phyloP scores from a whole-genome alignment of 2,113 vertebrate genomes.

The Thymallus thymallus region DNA sequence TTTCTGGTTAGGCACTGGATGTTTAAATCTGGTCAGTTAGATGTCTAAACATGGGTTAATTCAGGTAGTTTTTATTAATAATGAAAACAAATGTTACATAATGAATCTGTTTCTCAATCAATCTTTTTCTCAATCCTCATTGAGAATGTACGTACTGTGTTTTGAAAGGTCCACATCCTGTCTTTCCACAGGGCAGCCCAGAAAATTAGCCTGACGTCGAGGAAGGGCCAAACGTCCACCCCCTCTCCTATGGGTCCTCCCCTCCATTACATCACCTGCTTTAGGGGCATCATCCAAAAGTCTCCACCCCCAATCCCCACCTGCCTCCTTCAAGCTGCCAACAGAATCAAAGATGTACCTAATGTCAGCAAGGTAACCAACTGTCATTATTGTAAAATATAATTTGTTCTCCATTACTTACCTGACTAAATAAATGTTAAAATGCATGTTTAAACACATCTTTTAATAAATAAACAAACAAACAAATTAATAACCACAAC shows the following conservation, averaged over 20 bases:
- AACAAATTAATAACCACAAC: conserved; percentile 14
- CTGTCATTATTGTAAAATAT: too few relatives aligned
- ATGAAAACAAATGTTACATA: background rate
- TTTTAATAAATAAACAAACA: too few relatives aligned
- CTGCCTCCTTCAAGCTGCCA: conserved; percentile 86
- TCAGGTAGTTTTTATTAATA: background rate
- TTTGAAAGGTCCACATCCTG: background rate
- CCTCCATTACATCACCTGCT: conserved; percentile 82
- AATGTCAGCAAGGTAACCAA: conserved; percentile 84
- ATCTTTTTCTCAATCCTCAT: background rate
- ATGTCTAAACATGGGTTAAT: background rate
- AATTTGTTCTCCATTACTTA: too few relatives aligned
- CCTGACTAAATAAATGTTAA: too few relatives aligned
- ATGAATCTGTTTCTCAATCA: background rate
- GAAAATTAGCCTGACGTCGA: conserved; percentile 87
- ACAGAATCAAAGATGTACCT: conserved; percentile 86
- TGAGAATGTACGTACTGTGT: too few relatives aligned
- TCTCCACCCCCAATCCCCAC: conserved; percentile 84
- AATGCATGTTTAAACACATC: too few relatives aligned
- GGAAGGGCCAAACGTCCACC: conserved; percentile 84
- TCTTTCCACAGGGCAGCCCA: conserved; percentile 82
- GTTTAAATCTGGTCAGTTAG: background rate
- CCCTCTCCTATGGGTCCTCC: conserved; percentile 69
- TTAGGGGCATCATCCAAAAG: conserved; percentile 83
- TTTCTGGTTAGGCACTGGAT: conserved; percentile 58